Percentiles rank a stretch among this genome's conserved stretches.
These are phyloP conservation scores for Neogale vison DNA, from an alignment of 2,113 vertebrate genomes.

Conservation along the genomic window DNA sequence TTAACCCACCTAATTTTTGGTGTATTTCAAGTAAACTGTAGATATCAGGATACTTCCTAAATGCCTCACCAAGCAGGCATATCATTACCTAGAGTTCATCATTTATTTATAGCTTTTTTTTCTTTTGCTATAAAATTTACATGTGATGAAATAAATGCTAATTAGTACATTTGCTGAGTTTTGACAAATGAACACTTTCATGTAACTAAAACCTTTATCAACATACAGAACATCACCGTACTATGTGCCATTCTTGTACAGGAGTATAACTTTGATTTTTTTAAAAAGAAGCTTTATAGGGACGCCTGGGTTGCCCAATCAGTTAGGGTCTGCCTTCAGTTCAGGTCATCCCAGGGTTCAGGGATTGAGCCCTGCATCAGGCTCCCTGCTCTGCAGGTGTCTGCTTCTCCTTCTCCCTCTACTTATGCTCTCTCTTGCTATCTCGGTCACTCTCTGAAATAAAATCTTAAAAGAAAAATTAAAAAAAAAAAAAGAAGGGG, in stretches of 20 bases:
- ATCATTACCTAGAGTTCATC: background rate
- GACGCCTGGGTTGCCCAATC: too few species aligned
- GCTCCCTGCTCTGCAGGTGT: too few species aligned
- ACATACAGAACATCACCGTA: background rate
- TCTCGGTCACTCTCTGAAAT: too few species aligned
- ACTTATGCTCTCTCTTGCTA: too few species aligned
- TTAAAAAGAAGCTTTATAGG: background rate
- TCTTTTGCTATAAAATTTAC: slow-evolving; percentile 1
- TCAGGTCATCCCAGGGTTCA: too few species aligned
- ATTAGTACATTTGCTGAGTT: background rate
- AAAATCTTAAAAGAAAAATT: too few species aligned
- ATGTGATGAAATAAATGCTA: background rate
- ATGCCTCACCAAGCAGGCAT: background rate
- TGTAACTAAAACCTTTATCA: background rate
- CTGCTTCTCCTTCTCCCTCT: too few species aligned
- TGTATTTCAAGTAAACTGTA: background rate
- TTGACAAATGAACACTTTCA: background rate
- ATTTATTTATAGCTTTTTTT: background rate
- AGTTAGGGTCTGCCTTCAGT: too few species aligned
- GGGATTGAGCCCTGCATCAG: too few species aligned
- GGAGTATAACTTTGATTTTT: background rate
- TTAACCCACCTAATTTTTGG: background rate
- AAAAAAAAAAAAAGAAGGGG: too few species aligned
- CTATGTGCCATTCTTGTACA: background rate
- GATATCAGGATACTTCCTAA: background rate